These are phyloP conservation scores for Betta splendens DNA, from an alignment of 2,797 vertebrate genomes.

Conservation along the genomic window DNA sequence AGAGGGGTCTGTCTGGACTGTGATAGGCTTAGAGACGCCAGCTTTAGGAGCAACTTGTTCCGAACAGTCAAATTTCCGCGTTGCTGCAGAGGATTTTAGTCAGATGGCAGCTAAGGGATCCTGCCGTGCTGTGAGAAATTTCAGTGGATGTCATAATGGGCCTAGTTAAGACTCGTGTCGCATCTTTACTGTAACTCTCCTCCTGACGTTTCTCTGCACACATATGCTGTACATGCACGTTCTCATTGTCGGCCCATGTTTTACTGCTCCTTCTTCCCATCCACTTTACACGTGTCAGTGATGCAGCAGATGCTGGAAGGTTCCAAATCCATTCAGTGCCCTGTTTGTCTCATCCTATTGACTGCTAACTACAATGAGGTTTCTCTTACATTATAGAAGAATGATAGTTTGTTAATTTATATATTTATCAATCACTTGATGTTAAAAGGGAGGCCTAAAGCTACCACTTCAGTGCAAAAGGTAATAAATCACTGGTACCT, in stretches of 20 bases:
- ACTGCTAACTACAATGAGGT: conserved; percentile 28
- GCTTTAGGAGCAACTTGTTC: conserved; percentile 54
- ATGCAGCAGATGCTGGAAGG: conserved; percentile 22
- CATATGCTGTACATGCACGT: not conserved
- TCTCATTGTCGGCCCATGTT: conserved; percentile 13
- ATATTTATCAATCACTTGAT: conserved; percentile 4
- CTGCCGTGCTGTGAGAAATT: conserved; percentile 54
- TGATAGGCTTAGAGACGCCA: conserved; percentile 61
- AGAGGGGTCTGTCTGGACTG: conserved; percentile 42
- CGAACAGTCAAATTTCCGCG: conserved; percentile 43
- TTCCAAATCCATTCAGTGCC: conserved; percentile 37
- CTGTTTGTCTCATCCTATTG: conserved; percentile 16
- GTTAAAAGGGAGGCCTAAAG: not conserved
- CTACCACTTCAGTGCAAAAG: conserved; percentile 14
- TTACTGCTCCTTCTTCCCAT: conserved; percentile 16
- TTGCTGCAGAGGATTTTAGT: conserved; percentile 66
- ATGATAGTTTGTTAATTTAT: conserved; percentile 22
- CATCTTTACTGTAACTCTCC: conserved; percentile 20
- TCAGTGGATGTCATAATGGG: conserved; percentile 60
- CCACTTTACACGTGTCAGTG: conserved; percentile 33
- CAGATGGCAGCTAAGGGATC: conserved; percentile 49
- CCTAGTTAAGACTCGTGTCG: conserved; percentile 49
- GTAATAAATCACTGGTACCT: conserved; percentile 45
- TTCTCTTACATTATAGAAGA: conserved; percentile 9
- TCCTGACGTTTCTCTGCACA: conserved; percentile 24